Evolutionary conservation across 2,888 invertebrate genomes (phyloP).

Genomic region (Prenolepis imparis): DNA sequence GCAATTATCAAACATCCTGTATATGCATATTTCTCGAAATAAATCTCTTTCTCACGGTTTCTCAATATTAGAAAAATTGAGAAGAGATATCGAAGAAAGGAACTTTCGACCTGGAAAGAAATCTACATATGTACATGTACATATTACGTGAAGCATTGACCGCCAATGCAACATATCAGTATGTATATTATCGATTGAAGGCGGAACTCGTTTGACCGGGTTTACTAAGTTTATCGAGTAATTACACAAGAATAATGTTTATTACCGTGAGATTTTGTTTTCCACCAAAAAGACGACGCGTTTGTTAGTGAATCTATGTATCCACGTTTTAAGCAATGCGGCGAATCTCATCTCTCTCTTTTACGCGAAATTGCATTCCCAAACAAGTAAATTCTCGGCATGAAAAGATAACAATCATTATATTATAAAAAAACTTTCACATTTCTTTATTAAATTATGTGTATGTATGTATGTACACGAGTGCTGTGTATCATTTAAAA

Average conservation of each 20-base stretch:
- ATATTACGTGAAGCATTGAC: background rate
- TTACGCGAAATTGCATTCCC: background rate
- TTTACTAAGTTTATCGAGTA: conserved; percentile 42
- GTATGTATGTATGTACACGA: background rate
- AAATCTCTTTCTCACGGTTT: background rate
- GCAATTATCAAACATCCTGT: background rate
- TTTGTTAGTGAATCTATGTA: background rate
- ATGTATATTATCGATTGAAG: conserved; percentile 25
- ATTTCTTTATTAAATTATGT: background rate
- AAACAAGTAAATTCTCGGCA: background rate
- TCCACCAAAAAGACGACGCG: conserved; percentile 14
- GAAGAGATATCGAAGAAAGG: background rate
- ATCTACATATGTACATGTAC: background rate
- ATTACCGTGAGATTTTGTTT: conserved; percentile 45
- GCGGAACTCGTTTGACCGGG: conserved; percentile 53
- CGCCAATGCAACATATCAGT: background rate
- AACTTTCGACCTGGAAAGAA: conserved; percentile 27
- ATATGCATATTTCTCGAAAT: background rate
- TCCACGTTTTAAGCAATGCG: background rate
- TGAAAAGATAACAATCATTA: background rate
- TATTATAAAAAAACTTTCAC: background rate
- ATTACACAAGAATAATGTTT: conserved; percentile 48
- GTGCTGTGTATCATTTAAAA: too few relatives aligned
- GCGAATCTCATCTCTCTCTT: background rate
- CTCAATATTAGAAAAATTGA: background rate